These are phyloP conservation scores for Gastracanthus pulcherrimus DNA, from an alignment of 2,888 invertebrate genomes.

Conservation along the genomic window DNA sequence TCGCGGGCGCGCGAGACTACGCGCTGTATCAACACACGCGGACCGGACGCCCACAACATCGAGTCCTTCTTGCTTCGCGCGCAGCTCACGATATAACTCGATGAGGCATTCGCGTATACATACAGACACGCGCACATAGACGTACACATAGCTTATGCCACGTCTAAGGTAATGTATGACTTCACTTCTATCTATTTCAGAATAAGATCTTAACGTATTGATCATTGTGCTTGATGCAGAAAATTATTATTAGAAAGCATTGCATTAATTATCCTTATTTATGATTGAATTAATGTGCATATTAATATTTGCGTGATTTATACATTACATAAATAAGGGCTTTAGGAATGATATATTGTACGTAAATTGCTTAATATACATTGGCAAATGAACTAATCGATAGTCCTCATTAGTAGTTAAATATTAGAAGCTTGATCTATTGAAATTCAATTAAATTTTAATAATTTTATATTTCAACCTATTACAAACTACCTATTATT, in stretches of 20 bases:
- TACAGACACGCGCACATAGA: background rate
- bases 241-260: constrained; percentile 28
- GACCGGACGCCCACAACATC: background rate
- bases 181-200: constrained; percentile 4
- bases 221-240: constrained; percentile 21
- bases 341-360: too few species aligned
- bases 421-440: too few species aligned
- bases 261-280: constrained; percentile 20
- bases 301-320: too few species aligned
- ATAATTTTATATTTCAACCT: too few species aligned
- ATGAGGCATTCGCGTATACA: background rate
- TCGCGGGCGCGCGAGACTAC: background rate
- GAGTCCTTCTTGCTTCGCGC: background rate
- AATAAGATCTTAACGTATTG: constrained; percentile 7
- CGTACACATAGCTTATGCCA: background rate
- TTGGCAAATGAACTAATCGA: too few species aligned
- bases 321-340: background rate
- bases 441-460: too few species aligned
- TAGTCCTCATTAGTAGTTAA: too few species aligned
- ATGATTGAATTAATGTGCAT: constrained; percentile 3
- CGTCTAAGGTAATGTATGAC: constrained; percentile 16
- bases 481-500: too few species aligned
- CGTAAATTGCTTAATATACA: too few species aligned
- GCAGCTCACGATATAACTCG: background rate
- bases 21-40: background rate